Base-by-base conservation (phyloP, 2,797 vertebrate species). In the Fratercula arctica region DNA sequence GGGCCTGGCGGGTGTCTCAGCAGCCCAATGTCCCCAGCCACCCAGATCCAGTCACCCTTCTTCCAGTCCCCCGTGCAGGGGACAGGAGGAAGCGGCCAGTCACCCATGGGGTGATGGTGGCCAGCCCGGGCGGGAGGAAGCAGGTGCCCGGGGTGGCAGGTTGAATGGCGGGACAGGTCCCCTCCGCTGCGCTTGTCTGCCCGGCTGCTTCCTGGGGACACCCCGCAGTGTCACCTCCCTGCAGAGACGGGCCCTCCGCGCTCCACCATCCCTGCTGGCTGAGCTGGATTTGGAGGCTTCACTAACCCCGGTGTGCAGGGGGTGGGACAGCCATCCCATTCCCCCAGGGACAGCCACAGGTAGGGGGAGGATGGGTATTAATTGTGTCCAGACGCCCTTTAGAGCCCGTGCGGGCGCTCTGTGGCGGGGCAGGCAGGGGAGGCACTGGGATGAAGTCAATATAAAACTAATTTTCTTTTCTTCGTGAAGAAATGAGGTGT, bases 391-490 rank as follows among this genome's bases (percentile, higher is more conserved):
- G 1, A 13, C 13, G 35, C 56, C 41, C 80, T 77, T 31, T 9
- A 63, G 64, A 72, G 67, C 31, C 51, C 8, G 2, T 59, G 90
- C 0, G 0, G 61, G 63, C 0, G 4, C 61, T 72, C 69, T 7
- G 77, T 67, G 70, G 46, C 0, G 9, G 96, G 94, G 93, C 93
- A 57, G 70, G 76, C 86, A 75, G 76, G 86, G 93, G 90, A 97
- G 95, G 97, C 96, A 96, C 95, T 96, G 95, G 96, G 97, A 98
- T 95, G 94, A 96, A 97, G 98, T 98, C 98, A 98, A 98, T 98
- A 98, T 97, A 98, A 98, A 98, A 98, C 98, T 98, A 98, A 98
- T 98, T 98, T 98, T 97, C 98, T 97, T 97, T 98, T 97, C 98
- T 98, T 97, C 77, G 94, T 93, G 96, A 97, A 98, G 98, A 98